These are phyloP conservation scores for Troglohyphantes excavatus DNA, from an alignment of 2,888 invertebrate species.

Conservation along the genomic window DNA sequence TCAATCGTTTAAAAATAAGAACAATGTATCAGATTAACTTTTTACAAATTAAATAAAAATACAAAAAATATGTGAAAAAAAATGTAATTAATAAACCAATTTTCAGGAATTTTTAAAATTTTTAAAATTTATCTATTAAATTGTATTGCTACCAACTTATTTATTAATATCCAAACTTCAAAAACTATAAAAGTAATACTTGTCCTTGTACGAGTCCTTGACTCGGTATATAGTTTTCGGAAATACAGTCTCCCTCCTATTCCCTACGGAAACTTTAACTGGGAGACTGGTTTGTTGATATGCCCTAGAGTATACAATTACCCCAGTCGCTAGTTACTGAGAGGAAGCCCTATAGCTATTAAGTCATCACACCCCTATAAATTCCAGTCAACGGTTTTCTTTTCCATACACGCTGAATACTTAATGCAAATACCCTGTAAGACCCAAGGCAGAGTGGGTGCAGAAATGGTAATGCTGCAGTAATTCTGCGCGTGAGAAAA, in stretches of 20 bases:
- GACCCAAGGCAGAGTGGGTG: constrained; percentile 10
- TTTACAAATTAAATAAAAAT: too few species aligned
- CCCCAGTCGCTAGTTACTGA: not conserved
- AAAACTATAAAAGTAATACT: too few species aligned
- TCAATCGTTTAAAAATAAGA: too few species aligned
- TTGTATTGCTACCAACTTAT: too few species aligned
- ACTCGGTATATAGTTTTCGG: not conserved
- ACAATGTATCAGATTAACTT: too few species aligned
- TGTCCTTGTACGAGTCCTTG: too few species aligned
- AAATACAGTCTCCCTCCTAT: not conserved
- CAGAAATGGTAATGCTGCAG: constrained; percentile 23
- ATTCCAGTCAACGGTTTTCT: constrained; percentile 29
- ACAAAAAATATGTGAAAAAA: too few species aligned
- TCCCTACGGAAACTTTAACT: not conserved
- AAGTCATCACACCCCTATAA: constrained; percentile 45
- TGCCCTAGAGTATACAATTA: not conserved
- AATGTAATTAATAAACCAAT: too few species aligned
- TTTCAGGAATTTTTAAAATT: too few species aligned
- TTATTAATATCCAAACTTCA: too few species aligned
- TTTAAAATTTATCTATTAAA: too few species aligned
- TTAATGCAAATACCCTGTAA: constrained; percentile 26
- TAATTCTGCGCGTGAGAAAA: constrained; percentile 48
- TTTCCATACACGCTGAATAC: constrained; percentile 8
- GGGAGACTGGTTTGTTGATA: not conserved
- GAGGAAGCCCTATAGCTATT: constrained; percentile 3